These are phyloP conservation scores for Noctilio leporinus DNA, from an alignment of 2,113 vertebrate genomes.

Conservation along the genomic window DNA sequence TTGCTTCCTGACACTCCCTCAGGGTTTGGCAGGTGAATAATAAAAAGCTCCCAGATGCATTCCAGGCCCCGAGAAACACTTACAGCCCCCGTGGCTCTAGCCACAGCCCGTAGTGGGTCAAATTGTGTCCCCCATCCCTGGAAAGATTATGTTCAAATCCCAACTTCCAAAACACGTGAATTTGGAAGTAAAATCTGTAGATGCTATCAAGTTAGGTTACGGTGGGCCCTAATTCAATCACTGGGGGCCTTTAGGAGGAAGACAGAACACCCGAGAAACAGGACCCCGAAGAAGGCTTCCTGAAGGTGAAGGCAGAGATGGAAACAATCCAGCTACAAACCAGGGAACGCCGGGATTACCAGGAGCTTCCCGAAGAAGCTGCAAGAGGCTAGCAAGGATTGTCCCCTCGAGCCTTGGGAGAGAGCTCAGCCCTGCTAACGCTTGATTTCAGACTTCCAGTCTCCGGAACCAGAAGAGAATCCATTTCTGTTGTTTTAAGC, in stretches of 20 bases:
- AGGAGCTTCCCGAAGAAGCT: not conserved
- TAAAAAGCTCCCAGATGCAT: not conserved
- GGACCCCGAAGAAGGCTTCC: not conserved
- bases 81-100: not conserved
- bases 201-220: not conserved
- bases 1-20: not conserved
- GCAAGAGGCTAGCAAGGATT: not conserved
- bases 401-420: not conserved
- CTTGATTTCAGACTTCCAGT: not conserved
- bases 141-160: not conserved
- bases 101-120: not conserved
- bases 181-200: not conserved
- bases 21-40: not conserved
- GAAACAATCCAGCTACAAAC: not conserved
- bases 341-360: rapidly evolving
- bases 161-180: not conserved
- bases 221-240: not conserved
- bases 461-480: not conserved
- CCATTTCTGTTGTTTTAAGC: not conserved
- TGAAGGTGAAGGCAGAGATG: not conserved
- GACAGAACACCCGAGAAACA: not conserved
- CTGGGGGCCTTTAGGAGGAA: not conserved
- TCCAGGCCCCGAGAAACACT: not conserved
- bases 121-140: not conserved
- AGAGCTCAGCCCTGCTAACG: not conserved